These are phyloP conservation scores for Notechis scutatus DNA, from an alignment of 2,113 vertebrate genomes.

Conservation along the genomic window DNA sequence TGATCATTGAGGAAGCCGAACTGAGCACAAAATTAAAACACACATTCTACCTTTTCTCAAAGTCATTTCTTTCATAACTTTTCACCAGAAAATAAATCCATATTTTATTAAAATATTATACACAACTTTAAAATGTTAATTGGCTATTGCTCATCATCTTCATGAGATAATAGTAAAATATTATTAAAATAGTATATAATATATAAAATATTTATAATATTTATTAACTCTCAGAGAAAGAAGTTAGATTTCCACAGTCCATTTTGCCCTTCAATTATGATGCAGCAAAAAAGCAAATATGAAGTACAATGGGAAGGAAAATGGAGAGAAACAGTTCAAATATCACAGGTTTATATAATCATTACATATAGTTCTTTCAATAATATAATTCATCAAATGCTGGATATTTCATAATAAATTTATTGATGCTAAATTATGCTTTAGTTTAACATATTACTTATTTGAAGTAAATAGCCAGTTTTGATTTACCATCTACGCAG, in stretches of 20 bases:
- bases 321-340: conserved; percentile 20
- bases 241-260: neutral
- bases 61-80: conserved; percentile 19
- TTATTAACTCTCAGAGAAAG: neutral
- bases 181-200: neutral
- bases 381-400: conserved; percentile 5
- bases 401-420: conserved; percentile 21
- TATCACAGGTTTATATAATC: conserved; percentile 12
- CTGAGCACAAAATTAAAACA: neutral
- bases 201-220: neutral
- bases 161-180: neutral
- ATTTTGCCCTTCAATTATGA: neutral
- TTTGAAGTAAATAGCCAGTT: conserved; percentile 57
- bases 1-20: neutral
- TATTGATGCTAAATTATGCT: conserved; percentile 50
- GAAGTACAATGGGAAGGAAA: conserved; percentile 21
- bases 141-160: neutral
- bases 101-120: conserved; percentile 8
- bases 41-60: conserved; percentile 16
- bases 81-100: neutral
- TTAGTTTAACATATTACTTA: conserved; percentile 63
- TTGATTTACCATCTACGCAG: conserved; percentile 57
- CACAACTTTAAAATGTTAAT: conserved; percentile 20
- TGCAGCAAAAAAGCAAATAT: neutral
- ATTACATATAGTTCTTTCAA: neutral